Conservation (phyloP, 1,140 invertebrate genomes). For the Goniozus legneri region DNA sequence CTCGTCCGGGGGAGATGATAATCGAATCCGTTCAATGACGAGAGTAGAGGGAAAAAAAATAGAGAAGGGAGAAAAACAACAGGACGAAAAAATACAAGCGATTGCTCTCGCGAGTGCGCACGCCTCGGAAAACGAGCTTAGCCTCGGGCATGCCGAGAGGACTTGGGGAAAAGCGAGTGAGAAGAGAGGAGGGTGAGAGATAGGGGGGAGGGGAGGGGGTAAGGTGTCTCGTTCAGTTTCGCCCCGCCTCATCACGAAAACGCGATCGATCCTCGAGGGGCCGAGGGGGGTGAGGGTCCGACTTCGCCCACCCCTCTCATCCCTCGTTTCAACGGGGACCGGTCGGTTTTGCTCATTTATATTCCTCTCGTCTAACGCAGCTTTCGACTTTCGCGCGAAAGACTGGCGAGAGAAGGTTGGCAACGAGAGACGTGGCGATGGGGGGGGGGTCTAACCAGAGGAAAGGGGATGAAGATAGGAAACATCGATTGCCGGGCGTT, state of each 20-base stretch:
- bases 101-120: background rate
- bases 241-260: slow-evolving; percentile 24
- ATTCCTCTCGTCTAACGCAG: slow-evolving; percentile 26
- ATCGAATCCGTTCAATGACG: too few relatives aligned
- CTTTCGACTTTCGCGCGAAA: slow-evolving; percentile 19
- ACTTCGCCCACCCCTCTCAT: too few relatives aligned
- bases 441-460: background rate
- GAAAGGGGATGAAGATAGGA: slow-evolving; percentile 3
- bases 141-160: background rate
- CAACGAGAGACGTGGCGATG: background rate
- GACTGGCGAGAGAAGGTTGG: background rate
- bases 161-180: too few relatives aligned
- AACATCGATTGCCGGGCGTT: too few relatives aligned
- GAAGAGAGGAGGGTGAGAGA: too few relatives aligned
- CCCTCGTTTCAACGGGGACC: too few relatives aligned
- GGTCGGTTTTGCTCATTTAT: slow-evolving; percentile 28
- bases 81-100: background rate
- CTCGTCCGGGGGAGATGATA: too few relatives aligned
- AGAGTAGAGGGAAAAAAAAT: background rate
- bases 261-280: slow-evolving; percentile 29
- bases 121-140: background rate
- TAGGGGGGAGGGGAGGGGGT: too few relatives aligned
- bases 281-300: too few relatives aligned
- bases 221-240: slow-evolving; percentile 23
- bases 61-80: background rate